Evolutionary conservation across 2,113 vertebrate genomes (phyloP).

Genomic region (Embiotoca jacksoni): DNA sequence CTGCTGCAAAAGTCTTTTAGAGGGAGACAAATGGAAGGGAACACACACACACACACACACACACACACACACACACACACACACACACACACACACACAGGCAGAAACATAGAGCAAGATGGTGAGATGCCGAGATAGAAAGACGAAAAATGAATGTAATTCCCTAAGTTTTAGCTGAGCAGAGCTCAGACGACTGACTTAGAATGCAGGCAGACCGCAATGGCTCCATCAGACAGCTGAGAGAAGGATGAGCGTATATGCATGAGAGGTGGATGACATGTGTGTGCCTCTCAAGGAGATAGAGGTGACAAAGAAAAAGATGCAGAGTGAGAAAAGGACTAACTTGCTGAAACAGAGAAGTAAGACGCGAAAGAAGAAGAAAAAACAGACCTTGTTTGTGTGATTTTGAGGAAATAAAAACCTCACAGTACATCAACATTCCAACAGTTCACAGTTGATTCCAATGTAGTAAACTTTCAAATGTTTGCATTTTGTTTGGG

Average conservation of each 20-base stretch:
- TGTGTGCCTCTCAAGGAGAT: conserved; percentile 35
- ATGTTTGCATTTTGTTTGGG: too few species aligned
- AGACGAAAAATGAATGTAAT: conserved; percentile 67
- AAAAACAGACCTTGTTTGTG: conserved; percentile 5
- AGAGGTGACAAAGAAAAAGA: conserved; percentile 58
- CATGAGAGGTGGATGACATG: conserved; percentile 28
- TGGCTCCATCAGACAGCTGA: conserved; percentile 61
- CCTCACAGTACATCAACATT: not conserved
- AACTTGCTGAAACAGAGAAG: conserved; percentile 41
- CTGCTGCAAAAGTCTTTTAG: conserved; percentile 64
- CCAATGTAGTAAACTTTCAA: too few species aligned
- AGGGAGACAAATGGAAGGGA: conserved; percentile 50
- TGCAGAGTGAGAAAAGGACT: conserved; percentile 29
- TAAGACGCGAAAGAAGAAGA: not conserved
- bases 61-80: conserved; percentile 37
- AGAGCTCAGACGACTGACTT: conserved; percentile 59
- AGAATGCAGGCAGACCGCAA: conserved; percentile 54
- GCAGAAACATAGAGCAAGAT: conserved; percentile 19
- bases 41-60: conserved; percentile 39
- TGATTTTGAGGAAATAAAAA: conserved; percentile 21
- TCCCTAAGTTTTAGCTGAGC: conserved; percentile 64
- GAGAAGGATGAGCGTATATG: conserved; percentile 21
- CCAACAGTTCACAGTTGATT: too few species aligned
- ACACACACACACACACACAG: conserved; percentile 27
- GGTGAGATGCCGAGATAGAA: conserved; percentile 37